Evolutionary conservation across 2,888 invertebrate genomes (phyloP).

Genomic region (Serrognathus titanus): DNA sequence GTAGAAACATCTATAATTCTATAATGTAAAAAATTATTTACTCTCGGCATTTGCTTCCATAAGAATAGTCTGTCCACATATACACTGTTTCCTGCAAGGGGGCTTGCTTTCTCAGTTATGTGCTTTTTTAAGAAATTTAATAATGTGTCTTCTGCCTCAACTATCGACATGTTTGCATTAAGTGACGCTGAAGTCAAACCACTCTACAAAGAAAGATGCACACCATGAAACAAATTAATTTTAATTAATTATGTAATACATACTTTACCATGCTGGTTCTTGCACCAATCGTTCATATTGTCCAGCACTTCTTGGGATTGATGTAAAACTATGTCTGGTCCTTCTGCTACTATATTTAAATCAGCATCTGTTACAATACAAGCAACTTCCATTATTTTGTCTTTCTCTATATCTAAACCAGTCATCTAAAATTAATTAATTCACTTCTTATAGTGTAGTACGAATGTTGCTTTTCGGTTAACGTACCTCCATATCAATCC

Average conservation of each 20-base stretch:
- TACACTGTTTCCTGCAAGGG: slow-evolving; percentile 84
- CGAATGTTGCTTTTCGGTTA: neutral
- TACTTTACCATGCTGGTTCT: slow-evolving; percentile 74
- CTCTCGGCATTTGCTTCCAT: slow-evolving; percentile 73
- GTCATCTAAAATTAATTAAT: slow-evolving; percentile 66
- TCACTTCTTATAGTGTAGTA: too few relatives aligned
- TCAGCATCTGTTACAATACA: slow-evolving; percentile 82
- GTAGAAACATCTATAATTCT: slow-evolving; percentile 90
- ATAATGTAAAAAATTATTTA: slow-evolving; percentile 81
- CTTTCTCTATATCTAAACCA: slow-evolving; percentile 72
- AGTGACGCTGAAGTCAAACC: slow-evolving; percentile 74
- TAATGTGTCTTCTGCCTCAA: slow-evolving; percentile 67
- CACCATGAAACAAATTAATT: neutral
- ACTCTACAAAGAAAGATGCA: slow-evolving; percentile 53
- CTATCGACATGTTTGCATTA: slow-evolving; percentile 62
- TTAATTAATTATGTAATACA: neutral
- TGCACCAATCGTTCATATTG: slow-evolving; percentile 84
- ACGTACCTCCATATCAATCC: slow-evolving; percentile 70
- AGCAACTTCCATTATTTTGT: slow-evolving; percentile 85
- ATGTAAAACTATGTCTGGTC: slow-evolving; percentile 74
- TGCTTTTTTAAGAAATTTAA: slow-evolving; percentile 68
- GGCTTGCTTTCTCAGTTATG: slow-evolving; percentile 58
- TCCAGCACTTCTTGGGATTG: slow-evolving; percentile 69
- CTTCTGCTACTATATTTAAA: slow-evolving; percentile 71
- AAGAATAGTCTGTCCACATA: slow-evolving; percentile 85